Conservation (phyloP, 2,113 vertebrate species). For the Myrmophylax atrothorax region DNA sequence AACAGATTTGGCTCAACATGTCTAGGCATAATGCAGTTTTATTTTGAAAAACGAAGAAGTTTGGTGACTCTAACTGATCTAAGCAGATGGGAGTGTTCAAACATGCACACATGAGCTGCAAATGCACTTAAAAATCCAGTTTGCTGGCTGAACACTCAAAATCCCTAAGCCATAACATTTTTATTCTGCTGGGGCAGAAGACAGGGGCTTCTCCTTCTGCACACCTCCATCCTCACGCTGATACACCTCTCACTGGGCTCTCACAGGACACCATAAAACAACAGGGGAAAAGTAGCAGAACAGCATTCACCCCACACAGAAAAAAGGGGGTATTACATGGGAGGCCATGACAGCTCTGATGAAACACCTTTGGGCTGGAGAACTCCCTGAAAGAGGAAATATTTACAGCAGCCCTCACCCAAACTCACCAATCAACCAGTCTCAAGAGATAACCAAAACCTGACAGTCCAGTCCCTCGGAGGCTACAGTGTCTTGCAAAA, state of each 20-base stretch:
- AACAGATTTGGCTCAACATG: conserved; percentile 59
- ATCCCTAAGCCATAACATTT: rapidly evolving
- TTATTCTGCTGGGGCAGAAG: background rate
- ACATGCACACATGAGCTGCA: background rate
- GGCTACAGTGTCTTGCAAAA: background rate
- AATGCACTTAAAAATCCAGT: background rate
- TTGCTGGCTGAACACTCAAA: background rate
- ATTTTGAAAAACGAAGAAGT: conserved; percentile 26
- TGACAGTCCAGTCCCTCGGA: background rate
- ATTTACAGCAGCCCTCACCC: background rate
- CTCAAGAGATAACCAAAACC: background rate
- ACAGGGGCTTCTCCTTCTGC: background rate
- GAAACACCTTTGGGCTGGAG: background rate
- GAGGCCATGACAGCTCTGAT: background rate
- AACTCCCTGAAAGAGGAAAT: background rate
- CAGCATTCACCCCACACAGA: rapidly evolving
- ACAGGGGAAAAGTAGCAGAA: background rate
- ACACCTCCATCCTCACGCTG: background rate
- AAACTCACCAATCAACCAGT: background rate
- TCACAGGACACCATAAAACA: rapidly evolving
- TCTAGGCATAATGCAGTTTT: conserved; percentile 42
- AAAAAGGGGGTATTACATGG: background rate
- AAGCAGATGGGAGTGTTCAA: conserved; percentile 13
- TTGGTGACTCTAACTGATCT: conserved; percentile 12
- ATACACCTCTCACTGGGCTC: rapidly evolving